Evolutionary conservation across 2,797 vertebrate genomes (phyloP), one percentile per base, ranked within the genome.

Genomic region (Emydoidea blandingii): DNA sequence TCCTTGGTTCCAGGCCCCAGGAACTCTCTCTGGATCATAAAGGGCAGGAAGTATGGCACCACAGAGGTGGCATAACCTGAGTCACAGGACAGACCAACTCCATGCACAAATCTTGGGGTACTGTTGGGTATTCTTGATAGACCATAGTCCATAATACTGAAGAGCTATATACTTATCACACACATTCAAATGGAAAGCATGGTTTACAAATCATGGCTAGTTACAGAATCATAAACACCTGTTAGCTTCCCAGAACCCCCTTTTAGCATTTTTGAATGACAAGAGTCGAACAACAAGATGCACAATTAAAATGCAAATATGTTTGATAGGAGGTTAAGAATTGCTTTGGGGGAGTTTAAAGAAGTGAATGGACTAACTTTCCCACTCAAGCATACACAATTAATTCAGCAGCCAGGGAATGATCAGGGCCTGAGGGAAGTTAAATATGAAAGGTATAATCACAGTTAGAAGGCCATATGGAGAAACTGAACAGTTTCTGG

Each of bases 361-460:
- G 3, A 87, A 93, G 81, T 1, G 62, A 14, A 18, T 12, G 47
- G 5, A 86, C 16, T 79, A 52, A 59, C 81, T 86, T 10, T 76
- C 4, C 88, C 86, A 11, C 3, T 83, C 44, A 95, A 85, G 15
- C 7, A 89, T 87, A 90, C 3, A 19, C 9, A 81, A 57, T 81
- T 81, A 57, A 41, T 79, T 93, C 1, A 1, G 31, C 59, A 65
- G 68, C 0, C 4, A 72, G 23, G 2, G 87, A 89, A 53, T 4
- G 37, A 10, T 83, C 50, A 81, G 85, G 53, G 78, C 29, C 2
- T 29, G 16, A 87, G 1, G 23, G 14, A 57, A 89, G 8, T 1
- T n/a, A 90, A 84, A 89, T 11, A 11, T 50, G 81, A 94, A 86
- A 91, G 25, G 49, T 19, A 29, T 78, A 80, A 62, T 62, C 31